phyloP scores from a whole-genome alignment of 2,797 vertebrate species.

The Centropyge bicolor region DNA sequence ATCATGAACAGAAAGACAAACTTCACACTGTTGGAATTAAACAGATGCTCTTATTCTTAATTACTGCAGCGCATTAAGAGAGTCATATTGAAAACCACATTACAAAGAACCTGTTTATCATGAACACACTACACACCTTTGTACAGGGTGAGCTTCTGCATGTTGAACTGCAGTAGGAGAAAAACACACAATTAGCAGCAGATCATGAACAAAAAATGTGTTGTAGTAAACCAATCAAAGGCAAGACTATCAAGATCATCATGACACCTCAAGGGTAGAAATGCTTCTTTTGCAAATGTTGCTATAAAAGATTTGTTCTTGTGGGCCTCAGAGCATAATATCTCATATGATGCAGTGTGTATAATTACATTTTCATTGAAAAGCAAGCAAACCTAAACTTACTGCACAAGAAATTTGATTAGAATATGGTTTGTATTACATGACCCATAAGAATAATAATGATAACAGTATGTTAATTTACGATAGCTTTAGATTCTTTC shows the following conservation, averaged over 20 bases:
- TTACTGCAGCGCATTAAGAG: not conserved
- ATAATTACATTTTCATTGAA: not conserved
- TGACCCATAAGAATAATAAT: too few species aligned
- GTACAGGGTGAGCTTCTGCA: conserved; percentile 82
- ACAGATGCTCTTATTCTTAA: conserved; percentile 1
- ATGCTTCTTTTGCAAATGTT: not conserved
- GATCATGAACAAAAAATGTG: not conserved
- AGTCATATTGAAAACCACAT: not conserved
- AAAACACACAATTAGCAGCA: conserved; percentile 38
- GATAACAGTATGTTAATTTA: not conserved
- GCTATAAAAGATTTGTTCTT: not conserved
- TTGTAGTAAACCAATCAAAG: too few species aligned
- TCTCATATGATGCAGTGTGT: not conserved
- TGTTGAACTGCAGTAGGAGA: conserved; percentile 83
- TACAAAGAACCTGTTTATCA: not conserved
- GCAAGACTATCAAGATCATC: not conserved
- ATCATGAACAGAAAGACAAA: not conserved
- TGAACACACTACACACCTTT: conserved; percentile 85
- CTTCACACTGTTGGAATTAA: not conserved
- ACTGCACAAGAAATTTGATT: too few species aligned
- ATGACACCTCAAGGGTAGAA: not conserved
- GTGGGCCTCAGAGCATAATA: not conserved
- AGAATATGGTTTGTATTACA: too few species aligned
- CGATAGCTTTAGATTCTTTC: too few species aligned
- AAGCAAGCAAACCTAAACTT: not conserved